These are phyloP conservation scores for Bombus huntii DNA, from an alignment of 1,140 invertebrate species.

Conservation along the genomic window DNA sequence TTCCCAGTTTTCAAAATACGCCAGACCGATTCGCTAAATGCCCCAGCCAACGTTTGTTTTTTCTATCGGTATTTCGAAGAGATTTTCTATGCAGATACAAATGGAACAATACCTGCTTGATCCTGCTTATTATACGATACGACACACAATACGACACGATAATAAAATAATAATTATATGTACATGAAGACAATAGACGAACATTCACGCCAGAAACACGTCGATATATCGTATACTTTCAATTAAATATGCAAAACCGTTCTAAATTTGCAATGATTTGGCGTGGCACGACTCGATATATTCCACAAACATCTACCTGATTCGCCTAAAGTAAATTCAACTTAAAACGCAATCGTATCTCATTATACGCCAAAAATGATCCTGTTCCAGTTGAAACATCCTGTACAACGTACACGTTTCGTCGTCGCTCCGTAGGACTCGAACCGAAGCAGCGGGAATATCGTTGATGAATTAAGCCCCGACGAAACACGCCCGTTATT, in stretches of 20 bases:
- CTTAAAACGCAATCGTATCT: too few relatives aligned
- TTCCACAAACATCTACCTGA: background rate
- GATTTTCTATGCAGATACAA: background rate
- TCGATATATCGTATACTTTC: too few relatives aligned
- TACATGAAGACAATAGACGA: too few relatives aligned
- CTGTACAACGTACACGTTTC: background rate
- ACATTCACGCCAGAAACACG: too few relatives aligned
- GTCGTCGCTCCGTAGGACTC: background rate
- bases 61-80: background rate
- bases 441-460: background rate
- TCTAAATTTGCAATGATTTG: too few relatives aligned
- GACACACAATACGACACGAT: background rate
- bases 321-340: background rate
- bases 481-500: constrained; percentile 4
- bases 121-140: background rate
- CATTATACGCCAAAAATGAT: too few relatives aligned
- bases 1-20: constrained; percentile 21
- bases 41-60: background rate
- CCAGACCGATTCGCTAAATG: background rate
- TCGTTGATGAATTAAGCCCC: background rate
- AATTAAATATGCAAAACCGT: too few relatives aligned
- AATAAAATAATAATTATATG: too few relatives aligned
- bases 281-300: fast-evolving
- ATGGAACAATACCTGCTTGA: background rate
- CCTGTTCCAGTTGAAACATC: background rate